phyloP scores from a whole-genome alignment of 2,888 invertebrate species.

The Ashinkailepas kermadecensis region DNA sequence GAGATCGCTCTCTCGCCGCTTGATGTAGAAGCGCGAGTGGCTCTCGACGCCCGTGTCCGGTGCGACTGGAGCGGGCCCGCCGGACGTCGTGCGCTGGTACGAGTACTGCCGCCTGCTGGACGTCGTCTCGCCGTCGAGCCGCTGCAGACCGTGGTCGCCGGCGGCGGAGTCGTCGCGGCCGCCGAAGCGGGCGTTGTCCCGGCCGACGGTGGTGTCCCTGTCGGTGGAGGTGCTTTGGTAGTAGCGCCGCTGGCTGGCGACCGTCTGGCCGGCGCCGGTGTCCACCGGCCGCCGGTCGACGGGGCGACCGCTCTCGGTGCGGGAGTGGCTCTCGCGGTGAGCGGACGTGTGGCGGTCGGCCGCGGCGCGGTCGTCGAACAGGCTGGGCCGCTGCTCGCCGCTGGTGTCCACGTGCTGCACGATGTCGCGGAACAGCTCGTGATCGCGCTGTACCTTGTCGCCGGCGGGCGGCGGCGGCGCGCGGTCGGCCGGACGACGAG shows the following conservation, averaged over 20 bases:
- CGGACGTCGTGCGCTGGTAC: background rate
- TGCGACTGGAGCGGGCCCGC: background rate
- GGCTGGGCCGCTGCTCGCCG: background rate
- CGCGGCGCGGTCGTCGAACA: background rate
- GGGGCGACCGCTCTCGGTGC: background rate
- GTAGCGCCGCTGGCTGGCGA: too few species aligned
- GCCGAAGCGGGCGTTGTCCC: background rate
- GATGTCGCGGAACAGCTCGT: background rate
- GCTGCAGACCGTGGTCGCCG: background rate
- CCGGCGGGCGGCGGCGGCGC: background rate
- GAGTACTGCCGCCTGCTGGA: background rate
- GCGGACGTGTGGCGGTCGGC: background rate
- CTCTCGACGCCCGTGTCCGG: background rate
- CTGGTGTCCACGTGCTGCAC: constrained; percentile 6
- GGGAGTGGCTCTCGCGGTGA: background rate
- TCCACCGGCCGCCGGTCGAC: background rate
- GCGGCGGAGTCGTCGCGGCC: too few species aligned
- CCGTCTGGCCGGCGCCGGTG: too few species aligned
- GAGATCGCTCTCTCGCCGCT: background rate
- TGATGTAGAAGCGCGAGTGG: background rate
- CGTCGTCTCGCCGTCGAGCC: background rate
- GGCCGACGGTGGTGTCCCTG: background rate
- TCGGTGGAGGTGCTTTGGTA: too few species aligned
- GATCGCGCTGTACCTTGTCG: background rate
- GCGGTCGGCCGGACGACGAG: background rate